Conservation (phyloP, 1,140 invertebrate genomes). For the Maniola jurtina region DNA sequence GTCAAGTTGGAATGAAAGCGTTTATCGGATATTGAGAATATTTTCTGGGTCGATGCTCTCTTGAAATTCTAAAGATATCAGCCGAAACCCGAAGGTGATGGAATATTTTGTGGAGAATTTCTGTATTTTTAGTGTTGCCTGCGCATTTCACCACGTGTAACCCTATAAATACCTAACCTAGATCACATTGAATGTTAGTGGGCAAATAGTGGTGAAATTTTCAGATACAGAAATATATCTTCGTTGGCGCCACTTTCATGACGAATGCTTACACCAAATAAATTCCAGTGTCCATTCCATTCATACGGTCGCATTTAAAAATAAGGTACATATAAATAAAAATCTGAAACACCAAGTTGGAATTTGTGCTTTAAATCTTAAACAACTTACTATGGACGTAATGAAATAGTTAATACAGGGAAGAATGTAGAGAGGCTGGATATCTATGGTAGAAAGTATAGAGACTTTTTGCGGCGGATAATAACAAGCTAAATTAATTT, state of each 20-base stretch:
- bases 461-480: too few relatives aligned
- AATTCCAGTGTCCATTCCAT: neutral
- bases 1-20: neutral
- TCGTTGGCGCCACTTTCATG: neutral
- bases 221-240: neutral
- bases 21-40: neutral
- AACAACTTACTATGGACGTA: too few relatives aligned
- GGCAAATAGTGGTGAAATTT: neutral
- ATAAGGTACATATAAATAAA: neutral
- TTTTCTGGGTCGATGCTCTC: neutral
- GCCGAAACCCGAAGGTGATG: neutral
- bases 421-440: too few relatives aligned
- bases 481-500: too few relatives aligned
- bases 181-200: neutral
- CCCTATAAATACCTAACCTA: slow-evolving; percentile 2
- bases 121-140: neutral
- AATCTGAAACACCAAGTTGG: neutral
- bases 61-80: neutral
- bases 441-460: too few relatives aligned
- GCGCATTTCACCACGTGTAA: neutral
- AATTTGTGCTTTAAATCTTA: too few relatives aligned
- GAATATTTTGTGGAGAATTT: neutral
- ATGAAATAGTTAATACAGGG: too few relatives aligned
- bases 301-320: neutral
- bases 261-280: neutral